Evolutionary conservation across 1,140 invertebrate genomes (phyloP), one percentile per base, ranked within the genome.

Genomic region (Heliconius melpomene): DNA sequence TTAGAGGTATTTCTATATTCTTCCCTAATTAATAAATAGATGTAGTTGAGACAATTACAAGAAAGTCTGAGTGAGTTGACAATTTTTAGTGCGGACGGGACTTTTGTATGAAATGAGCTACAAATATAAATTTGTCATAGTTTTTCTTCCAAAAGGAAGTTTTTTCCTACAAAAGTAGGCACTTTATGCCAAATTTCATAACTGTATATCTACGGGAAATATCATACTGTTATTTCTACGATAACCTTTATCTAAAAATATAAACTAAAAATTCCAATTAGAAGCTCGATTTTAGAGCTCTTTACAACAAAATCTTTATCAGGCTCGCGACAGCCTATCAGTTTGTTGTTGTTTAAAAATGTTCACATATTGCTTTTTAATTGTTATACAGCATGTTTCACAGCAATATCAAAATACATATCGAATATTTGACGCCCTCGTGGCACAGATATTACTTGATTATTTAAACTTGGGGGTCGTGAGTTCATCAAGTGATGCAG

Each of bases 1-100:
- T 60, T 52, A 72, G 38, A 78, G 71, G 29, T 73, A 78, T 78
- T 72, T 78, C 46, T 29, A 73, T 72, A 23, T 23, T 57, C 54
- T 57, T 57, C 7, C 20, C 54, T 57, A 57, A 57, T 57, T 57
- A 57, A n/a, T 57, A 57, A 57, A 57, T 57, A 18, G 20, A 57
- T 57, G 54, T 18, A 57, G 54, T n/a, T 57, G 54, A 57, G 54
- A 57, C 3, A 23, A 40, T 40, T 40, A 40, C 40, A 40, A 40
- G 40, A 29, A 29, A 29, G 29, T 29, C 29, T 29, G 29, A 2
- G 29, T 29, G 29, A 29, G 29, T 32, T 32, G 29, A 32, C 29
- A 32, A 46, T 46, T 3, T 46, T 46, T 46, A 13, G 11, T 46
- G 11, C 40, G 40, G 40, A 8, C 38, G 11, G 6, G 2, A 40